Conservation (phyloP, 2,888 invertebrate species). For the Drosophila lutescens region DNA sequence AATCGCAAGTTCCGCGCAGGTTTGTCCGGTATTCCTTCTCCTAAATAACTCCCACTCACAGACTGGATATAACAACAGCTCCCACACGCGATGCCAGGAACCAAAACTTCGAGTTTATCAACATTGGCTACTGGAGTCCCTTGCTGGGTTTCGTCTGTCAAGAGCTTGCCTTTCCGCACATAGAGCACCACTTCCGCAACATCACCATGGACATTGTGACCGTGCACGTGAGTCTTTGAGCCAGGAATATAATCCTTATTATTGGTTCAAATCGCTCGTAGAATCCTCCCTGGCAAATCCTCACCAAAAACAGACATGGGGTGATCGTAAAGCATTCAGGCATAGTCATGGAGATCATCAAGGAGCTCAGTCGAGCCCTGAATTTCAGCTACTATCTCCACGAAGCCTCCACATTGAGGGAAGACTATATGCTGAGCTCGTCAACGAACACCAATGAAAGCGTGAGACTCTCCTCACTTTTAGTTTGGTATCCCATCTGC, state of each 20-base stretch:
- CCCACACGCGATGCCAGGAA: slow-evolving; percentile 61
- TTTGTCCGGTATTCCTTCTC: slow-evolving; percentile 6
- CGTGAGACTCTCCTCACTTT: background rate
- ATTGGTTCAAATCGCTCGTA: slow-evolving; percentile 82
- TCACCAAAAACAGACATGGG: slow-evolving; percentile 86
- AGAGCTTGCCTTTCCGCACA: slow-evolving; percentile 92
- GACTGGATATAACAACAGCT: slow-evolving; percentile 10
- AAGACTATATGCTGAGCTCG: slow-evolving; percentile 41
- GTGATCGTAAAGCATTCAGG: slow-evolving; percentile 87
- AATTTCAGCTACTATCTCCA: slow-evolving; percentile 88
- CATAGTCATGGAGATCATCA: slow-evolving; percentile 91
- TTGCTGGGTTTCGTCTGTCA: slow-evolving; percentile 88
- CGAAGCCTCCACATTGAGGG: slow-evolving; percentile 61
- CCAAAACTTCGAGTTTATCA: slow-evolving; percentile 78
- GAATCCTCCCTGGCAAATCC: slow-evolving; percentile 95
- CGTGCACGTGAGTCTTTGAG: slow-evolving; percentile 88
- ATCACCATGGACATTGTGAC: slow-evolving; percentile 90
- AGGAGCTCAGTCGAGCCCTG: slow-evolving; percentile 89
- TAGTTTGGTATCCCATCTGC: no score
- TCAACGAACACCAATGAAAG: slow-evolving; percentile 75
- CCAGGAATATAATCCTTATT: slow-evolving; percentile 57
- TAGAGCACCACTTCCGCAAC: slow-evolving; percentile 91
- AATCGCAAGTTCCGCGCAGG: slow-evolving; percentile 62
- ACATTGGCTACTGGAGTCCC: slow-evolving; percentile 91
- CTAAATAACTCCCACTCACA: background rate